Base-by-base conservation (phyloP, 92 coral and sea anemone species). In the Epizoanthus illoricatus region DNA sequence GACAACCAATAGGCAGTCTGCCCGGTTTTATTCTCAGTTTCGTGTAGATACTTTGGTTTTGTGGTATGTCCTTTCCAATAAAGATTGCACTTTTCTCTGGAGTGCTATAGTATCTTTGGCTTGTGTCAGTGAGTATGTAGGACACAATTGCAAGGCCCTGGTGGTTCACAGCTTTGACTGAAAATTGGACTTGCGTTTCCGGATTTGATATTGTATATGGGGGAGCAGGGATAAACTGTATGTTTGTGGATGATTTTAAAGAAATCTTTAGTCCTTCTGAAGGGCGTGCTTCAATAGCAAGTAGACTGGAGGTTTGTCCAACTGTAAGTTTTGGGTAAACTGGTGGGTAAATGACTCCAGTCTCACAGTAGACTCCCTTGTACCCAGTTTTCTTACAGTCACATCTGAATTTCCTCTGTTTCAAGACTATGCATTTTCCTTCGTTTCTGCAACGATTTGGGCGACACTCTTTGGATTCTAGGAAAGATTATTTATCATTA, bases 361-460 rank as follows among this genome's bases (percentile, higher is more conserved):
- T 68, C 64, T 90, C 75, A 60, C 93, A 90, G 18, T 21, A 56
- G 33, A 71, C 61, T 15, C 93, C 93, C 58, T 80, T 84, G 40
- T 69, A 90, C 16, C 93, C 93, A 84, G 90, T 90, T 10, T 40
- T 47, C 36, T 56, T 52, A 65, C 93, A 90, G 54, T 90, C 90
- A 52, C 93, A 88, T n/a, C 36, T 71, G 18, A 73, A 78, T 16
- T 61, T n/a, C 3, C 20, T 54, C 43, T 33, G 55, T 52, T 69
- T 49, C n/a, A 83, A n/a, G 0, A 75, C 65, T 7, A 52, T n/a
- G 58, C 93, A 90, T 49, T 65, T 84, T 23, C 92, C 92, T 19
- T 87, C 85, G 47, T 87, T 86, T 5, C 16, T 79, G 43, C 93
- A 90, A 2, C 86, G 93, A 61, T 90, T 90, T 20, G 90, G 88